Conservation (phyloP, 1,140 invertebrate genomes). For the Pogonomyrmex californicus region DNA sequence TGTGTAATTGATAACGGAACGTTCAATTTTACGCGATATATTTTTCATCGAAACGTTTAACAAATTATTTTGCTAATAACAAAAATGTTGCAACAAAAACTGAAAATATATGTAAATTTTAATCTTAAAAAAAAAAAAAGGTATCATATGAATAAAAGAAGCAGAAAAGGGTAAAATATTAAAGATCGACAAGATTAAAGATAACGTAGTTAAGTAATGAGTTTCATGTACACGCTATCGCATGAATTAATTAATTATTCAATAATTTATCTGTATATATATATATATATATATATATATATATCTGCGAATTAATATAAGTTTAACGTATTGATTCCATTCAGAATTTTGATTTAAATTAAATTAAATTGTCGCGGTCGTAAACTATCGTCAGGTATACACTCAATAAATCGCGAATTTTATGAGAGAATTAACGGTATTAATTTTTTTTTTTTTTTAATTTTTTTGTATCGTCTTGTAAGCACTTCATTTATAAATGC, state of each 20-base stretch:
- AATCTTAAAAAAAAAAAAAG: slow-evolving; percentile 17
- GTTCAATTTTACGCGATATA: background rate
- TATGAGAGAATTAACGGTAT: background rate
- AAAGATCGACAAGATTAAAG: background rate
- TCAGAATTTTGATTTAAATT: background rate
- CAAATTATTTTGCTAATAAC: background rate
- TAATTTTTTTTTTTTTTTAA: background rate
- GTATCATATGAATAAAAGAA: background rate
- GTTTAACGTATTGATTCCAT: background rate
- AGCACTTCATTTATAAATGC: background rate
- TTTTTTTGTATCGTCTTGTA: too few species aligned
- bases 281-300: too few species aligned
- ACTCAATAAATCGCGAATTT: background rate
- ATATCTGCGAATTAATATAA: background rate
- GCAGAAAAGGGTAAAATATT: background rate
- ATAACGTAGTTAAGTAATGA: slow-evolving; percentile 28
- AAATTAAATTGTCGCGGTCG: background rate
- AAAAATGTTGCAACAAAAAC: background rate
- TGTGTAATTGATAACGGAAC: too few species aligned
- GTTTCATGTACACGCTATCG: background rate
- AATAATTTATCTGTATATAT: background rate
- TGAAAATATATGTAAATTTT: background rate
- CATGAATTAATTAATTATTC: slow-evolving; percentile 18
- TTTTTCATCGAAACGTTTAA: background rate
- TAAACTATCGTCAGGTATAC: background rate